Evolutionary conservation across 1,140 invertebrate species (phyloP).

Genomic region (Aphidius ervi): DNA sequence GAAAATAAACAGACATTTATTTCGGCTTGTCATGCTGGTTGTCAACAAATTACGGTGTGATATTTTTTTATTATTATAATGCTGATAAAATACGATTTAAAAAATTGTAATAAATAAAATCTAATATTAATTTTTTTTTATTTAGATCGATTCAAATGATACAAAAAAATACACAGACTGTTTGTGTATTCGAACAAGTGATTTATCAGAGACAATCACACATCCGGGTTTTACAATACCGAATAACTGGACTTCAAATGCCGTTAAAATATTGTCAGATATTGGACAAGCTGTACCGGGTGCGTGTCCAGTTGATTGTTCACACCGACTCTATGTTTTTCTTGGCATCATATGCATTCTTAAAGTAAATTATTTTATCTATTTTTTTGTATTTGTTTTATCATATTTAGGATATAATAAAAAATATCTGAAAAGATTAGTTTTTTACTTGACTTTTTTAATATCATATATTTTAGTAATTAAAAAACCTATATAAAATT

Average conservation of each 20-base stretch:
- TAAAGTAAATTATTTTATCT: conserved; percentile 37
- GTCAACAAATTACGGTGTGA: conserved; percentile 45
- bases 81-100: neutral
- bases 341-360: conserved; percentile 62
- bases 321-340: conserved; percentile 62
- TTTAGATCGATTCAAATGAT: conserved; percentile 24
- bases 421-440: too few species aligned
- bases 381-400: too few species aligned
- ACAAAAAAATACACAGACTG: conserved; percentile 54
- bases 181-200: conserved; percentile 49
- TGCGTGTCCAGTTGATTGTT: conserved; percentile 63
- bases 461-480: too few species aligned
- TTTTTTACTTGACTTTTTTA: too few species aligned
- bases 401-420: too few species aligned
- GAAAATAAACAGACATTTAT: conserved; percentile 60
- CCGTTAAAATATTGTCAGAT: conserved; percentile 12
- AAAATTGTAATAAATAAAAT: too few species aligned
- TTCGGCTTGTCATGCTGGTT: conserved; percentile 69
- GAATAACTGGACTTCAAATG: conserved; percentile 10
- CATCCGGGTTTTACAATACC: conserved; percentile 23
- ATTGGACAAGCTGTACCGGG: conserved; percentile 56
- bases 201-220: conserved; percentile 22
- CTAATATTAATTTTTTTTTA: neutral
- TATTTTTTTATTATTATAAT: too few species aligned
- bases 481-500: too few species aligned